Evolutionary conservation across 2,888 invertebrate genomes (phyloP), one percentile per base, ranked within the genome.

Genomic region (Nemotelus nigrinus): DNA sequence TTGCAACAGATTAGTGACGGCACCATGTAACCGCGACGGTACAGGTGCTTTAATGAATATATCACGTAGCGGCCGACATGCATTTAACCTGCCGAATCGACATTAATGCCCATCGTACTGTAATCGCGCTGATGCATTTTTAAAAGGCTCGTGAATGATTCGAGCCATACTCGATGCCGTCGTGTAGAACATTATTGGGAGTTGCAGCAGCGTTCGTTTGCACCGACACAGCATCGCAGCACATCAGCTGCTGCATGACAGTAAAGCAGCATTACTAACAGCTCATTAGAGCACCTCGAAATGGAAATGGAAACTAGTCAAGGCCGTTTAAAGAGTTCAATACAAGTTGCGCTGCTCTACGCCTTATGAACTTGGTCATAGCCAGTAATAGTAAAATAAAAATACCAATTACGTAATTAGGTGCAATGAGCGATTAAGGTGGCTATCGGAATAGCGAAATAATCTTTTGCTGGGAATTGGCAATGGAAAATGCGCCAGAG

Each of bases 321-420:
- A 55, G 71, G 71, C 55, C 71, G 65, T 65, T 65, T n/a, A 25
- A 63, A 71, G 71, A 71, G 44, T 71, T 71, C 55, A 55, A 65
- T 65, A 45, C 65, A 71, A 5, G 57, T 39, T n/a, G 2, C 41
- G 43, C 53, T 48, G 50, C 8, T 68, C 25, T 68, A 39, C 50
- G 50, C 50, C 53, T 68, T 50, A 50, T 68, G 68, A 68, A 68
- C 68, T 68, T 68, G 68, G 65, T 67, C 65, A 48, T 48, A 47
- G 39, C 10, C 39, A 45, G 45, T 25, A 3, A 48, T 48, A 41
- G 5, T 63, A 7, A 3, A 2, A 41, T 25, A 39, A 63, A 63
- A 63, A 39, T 41, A 25, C 10, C 10, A 25, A 5, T 68, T 48
- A 48, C 50, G 68, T 68, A 68, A 68, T 68, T 68, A 47, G 48